phyloP scores from a whole-genome alignment of 2,888 invertebrate species.

The Tiphia femorata region DNA sequence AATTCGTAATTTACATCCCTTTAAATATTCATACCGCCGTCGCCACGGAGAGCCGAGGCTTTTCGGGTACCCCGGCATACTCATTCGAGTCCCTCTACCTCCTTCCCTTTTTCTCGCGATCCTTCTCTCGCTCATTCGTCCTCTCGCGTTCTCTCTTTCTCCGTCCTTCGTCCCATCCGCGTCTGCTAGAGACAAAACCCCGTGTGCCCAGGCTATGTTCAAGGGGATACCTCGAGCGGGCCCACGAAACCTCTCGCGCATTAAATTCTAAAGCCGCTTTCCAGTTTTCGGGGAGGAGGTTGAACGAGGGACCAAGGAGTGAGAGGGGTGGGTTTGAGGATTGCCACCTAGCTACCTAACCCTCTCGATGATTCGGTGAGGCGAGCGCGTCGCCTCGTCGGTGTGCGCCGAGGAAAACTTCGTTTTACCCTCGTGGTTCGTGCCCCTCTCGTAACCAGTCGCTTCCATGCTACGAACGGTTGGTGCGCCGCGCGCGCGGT shows the following conservation, averaged over 20 bases:
- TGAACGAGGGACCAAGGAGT: no score
- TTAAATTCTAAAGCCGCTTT: slow-evolving; percentile 57
- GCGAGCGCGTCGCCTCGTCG: no score
- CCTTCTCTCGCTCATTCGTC: background rate
- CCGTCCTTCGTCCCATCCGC: background rate
- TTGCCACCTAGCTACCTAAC: no score
- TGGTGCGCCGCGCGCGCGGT: no score
- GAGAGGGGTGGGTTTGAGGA: no score
- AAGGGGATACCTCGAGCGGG: slow-evolving; percentile 41
- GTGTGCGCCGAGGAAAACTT: no score
- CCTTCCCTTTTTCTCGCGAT: slow-evolving; percentile 6
- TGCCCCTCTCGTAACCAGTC: no score
- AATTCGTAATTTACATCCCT: slow-evolving; percentile 60
- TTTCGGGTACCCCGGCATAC: slow-evolving; percentile 50
- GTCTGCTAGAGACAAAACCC: slow-evolving; percentile 37
- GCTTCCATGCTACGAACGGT: no score
- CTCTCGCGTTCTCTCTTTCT: slow-evolving; percentile 4
- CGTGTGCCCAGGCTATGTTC: slow-evolving; percentile 37
- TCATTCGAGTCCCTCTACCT: slow-evolving; percentile 31
- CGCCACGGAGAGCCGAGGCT: slow-evolving; percentile 43
- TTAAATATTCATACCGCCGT: slow-evolving; percentile 57
- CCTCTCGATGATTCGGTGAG: no score
- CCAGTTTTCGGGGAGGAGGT: no score
- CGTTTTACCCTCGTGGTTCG: no score
- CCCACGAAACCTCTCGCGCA: slow-evolving; percentile 50